These are phyloP conservation scores for Heliconius charithonia DNA, from an alignment of 2,888 invertebrate genomes.

Conservation along the genomic window DNA sequence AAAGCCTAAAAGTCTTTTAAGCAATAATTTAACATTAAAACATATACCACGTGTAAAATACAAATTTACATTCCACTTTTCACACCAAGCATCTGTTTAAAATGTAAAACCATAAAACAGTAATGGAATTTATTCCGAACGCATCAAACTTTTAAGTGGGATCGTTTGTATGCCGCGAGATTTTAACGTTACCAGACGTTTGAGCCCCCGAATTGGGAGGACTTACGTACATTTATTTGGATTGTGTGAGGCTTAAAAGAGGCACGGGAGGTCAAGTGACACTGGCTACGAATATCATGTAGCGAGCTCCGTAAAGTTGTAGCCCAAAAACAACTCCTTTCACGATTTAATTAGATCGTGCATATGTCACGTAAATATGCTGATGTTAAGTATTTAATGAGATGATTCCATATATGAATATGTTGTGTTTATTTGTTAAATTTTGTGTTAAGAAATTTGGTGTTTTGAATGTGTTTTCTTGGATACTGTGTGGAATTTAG, in stretches of 20 bases:
- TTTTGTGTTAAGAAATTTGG: not conserved
- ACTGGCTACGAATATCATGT: conserved; percentile 61
- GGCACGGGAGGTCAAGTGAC: conserved; percentile 52
- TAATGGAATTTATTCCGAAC: conserved; percentile 78
- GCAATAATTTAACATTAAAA: not conserved
- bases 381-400: conserved; percentile 28
- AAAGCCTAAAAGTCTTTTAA: not conserved
- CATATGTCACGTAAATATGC: conserved; percentile 72
- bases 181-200: conserved; percentile 52
- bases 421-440: conserved; percentile 17
- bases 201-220: conserved; percentile 51
- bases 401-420: not conserved
- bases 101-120: conserved; percentile 71
- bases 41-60: conserved; percentile 7
- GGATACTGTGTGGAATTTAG: not conserved
- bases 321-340: conserved; percentile 71
- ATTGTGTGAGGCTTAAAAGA: conserved; percentile 23
- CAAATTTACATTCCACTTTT: conserved; percentile 29
- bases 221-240: conserved; percentile 43
- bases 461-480: not conserved
- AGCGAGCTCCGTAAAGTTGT: conserved; percentile 60
- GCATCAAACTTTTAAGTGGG: conserved; percentile 78
- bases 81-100: conserved; percentile 67
- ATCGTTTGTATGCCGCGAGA: conserved; percentile 73
- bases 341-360: conserved; percentile 73